Conservation (phyloP, 1,140 invertebrate species). For the Vanessa tameamea region DNA sequence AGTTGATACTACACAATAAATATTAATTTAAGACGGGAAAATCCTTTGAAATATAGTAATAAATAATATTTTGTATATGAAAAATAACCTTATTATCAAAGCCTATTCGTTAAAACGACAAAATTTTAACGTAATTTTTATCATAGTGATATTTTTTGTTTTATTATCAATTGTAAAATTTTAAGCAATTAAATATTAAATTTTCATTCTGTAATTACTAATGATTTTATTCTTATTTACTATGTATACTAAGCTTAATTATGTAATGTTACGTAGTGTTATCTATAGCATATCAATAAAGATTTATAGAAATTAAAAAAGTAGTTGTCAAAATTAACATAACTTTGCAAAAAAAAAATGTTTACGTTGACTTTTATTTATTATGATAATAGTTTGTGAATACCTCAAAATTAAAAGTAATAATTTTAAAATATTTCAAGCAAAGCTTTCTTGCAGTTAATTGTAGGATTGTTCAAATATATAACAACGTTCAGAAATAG, state of each 20-base stretch:
- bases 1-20: background rate
- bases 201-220: too few relatives aligned
- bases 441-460: background rate
- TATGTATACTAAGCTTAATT: slow-evolving; percentile 7
- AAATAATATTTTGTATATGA: too few relatives aligned
- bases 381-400: slow-evolving; percentile 6
- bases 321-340: slow-evolving; percentile 25
- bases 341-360: slow-evolving; percentile 28
- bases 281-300: slow-evolving; percentile 18
- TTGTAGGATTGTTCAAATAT: background rate
- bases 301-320: slow-evolving; percentile 15
- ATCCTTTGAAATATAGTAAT: too few relatives aligned
- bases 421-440: background rate
- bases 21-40: too few relatives aligned
- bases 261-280: background rate
- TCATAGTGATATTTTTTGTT: too few relatives aligned
- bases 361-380: slow-evolving; percentile 28
- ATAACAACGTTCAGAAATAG: slow-evolving; percentile 2
- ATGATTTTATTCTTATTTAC: background rate
- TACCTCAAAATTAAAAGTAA: background rate
- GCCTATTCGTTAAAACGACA: too few relatives aligned
- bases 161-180: too few relatives aligned
- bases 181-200: too few relatives aligned
- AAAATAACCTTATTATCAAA: too few relatives aligned
- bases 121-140: too few relatives aligned